phyloP scores from a whole-genome alignment of 2,113 vertebrate species.

The Mixornis gularis region DNA sequence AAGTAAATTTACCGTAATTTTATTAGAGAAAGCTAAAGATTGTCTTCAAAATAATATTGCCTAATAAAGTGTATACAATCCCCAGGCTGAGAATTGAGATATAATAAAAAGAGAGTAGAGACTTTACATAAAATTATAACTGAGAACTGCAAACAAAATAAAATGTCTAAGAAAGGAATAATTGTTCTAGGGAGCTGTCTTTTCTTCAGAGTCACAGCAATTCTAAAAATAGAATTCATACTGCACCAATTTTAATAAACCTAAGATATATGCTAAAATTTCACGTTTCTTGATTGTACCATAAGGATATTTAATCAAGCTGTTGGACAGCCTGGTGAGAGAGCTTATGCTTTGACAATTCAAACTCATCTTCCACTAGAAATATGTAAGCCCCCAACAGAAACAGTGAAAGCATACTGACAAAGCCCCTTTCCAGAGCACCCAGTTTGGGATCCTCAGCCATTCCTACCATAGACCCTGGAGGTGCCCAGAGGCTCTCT shows the following conservation, averaged over 20 bases:
- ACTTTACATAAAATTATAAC: not conserved
- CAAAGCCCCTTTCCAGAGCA: not conserved
- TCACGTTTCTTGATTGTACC: not conserved
- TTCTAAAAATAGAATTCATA: not conserved
- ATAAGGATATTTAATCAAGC: not conserved
- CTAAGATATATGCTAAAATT: not conserved
- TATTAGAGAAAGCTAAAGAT: not conserved
- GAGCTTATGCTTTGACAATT: not conserved
- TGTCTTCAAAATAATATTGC: not conserved
- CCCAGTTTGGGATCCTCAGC: not conserved
- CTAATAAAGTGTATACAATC: not conserved
- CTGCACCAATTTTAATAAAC: not conserved
- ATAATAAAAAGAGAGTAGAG: not conserved
- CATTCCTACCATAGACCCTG: not conserved
- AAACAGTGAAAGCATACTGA: not conserved
- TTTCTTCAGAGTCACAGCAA: not conserved
- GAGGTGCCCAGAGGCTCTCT: not conserved
- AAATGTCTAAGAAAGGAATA: not conserved
- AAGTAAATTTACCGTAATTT: not conserved
- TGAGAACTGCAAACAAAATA: not conserved
- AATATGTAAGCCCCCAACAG: not conserved
- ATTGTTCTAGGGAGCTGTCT: not conserved
- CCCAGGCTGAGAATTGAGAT: not conserved
- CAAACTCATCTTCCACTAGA: not conserved
- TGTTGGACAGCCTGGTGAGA: not conserved